These are phyloP conservation scores for Pectinophora gossypiella DNA, from an alignment of 1,140 invertebrate species.

Conservation along the genomic window DNA sequence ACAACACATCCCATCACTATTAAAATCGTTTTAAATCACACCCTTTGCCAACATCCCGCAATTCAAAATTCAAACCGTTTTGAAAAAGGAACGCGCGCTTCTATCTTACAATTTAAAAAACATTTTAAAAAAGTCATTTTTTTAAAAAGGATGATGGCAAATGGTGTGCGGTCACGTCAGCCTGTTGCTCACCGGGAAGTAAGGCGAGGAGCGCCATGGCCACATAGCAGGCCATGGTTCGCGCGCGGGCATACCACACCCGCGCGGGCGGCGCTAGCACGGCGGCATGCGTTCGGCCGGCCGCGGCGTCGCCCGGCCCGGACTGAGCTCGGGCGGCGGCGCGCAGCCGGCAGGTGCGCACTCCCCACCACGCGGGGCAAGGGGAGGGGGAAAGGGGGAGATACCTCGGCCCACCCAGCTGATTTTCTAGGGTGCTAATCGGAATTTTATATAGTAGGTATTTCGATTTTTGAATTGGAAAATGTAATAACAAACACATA, in stretches of 20 bases:
- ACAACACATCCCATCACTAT: slow-evolving; percentile 47
- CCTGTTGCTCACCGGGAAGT: slow-evolving; percentile 59
- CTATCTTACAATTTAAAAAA: too few relatives aligned
- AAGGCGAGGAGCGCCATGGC: slow-evolving; percentile 60
- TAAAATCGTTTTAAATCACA: slow-evolving; percentile 57
- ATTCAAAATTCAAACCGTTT: too few relatives aligned
- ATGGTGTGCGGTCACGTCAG: slow-evolving; percentile 43
- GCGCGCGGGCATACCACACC: slow-evolving; percentile 70
- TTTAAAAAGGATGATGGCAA: too few relatives aligned
- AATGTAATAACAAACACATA: not conserved
- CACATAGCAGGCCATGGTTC: slow-evolving; percentile 57
- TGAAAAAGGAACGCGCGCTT: too few relatives aligned
- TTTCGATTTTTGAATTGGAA: not conserved
- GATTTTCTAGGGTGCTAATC: slow-evolving; percentile 6
- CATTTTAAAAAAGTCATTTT: too few relatives aligned
- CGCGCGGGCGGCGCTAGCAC: slow-evolving; percentile 69
- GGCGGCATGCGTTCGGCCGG: slow-evolving; percentile 59
- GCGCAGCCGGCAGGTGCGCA: slow-evolving; percentile 61
- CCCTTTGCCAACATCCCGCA: too few relatives aligned
- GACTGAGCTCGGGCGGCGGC: slow-evolving; percentile 43
- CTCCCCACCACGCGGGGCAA: too few relatives aligned
- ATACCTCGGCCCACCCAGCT: slow-evolving; percentile 57
- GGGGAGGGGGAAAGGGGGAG: too few relatives aligned
- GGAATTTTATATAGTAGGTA: not conserved
- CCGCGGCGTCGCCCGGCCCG: slow-evolving; percentile 64